Conservation (phyloP, 2,113 vertebrate species). For the Ifrita kowaldi region DNA sequence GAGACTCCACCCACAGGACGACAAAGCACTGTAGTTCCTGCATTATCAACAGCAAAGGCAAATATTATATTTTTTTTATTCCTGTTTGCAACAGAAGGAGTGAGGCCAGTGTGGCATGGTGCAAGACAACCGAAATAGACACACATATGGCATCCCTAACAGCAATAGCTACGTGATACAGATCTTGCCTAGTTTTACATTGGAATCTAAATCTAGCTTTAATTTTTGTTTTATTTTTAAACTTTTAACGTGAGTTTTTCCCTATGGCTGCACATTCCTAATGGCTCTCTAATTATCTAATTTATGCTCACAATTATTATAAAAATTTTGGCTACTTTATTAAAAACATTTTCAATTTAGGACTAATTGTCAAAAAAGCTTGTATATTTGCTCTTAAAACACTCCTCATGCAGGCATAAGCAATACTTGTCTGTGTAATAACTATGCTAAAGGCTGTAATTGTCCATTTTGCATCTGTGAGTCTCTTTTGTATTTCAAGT, state of each 20-base stretch:
- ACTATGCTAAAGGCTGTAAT: neutral
- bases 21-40: neutral
- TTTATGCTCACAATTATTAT: neutral
- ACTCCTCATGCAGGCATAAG: neutral
- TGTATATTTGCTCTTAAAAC: conserved; percentile 5
- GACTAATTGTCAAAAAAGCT: conserved; percentile 6
- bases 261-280: neutral
- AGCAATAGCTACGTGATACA: neutral
- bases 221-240: neutral
- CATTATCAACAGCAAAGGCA: neutral
- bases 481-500: neutral
- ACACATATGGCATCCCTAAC: rapidly evolving
- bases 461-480: conserved; percentile 15
- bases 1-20: neutral
- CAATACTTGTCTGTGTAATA: conserved; percentile 12
- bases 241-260: neutral
- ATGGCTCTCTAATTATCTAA: neutral
- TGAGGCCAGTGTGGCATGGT: neutral
- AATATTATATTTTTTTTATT: neutral
- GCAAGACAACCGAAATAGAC: neutral
- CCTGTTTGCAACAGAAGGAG: neutral
- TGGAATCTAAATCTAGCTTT: neutral
- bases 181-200: neutral
- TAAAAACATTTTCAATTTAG: neutral
- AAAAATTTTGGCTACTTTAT: neutral